Percentiles rank a stretch among this genome's conserved stretches.
Conservation (phyloP, 2,888 invertebrate genomes). For the Leptinotarsa juncta region DNA sequence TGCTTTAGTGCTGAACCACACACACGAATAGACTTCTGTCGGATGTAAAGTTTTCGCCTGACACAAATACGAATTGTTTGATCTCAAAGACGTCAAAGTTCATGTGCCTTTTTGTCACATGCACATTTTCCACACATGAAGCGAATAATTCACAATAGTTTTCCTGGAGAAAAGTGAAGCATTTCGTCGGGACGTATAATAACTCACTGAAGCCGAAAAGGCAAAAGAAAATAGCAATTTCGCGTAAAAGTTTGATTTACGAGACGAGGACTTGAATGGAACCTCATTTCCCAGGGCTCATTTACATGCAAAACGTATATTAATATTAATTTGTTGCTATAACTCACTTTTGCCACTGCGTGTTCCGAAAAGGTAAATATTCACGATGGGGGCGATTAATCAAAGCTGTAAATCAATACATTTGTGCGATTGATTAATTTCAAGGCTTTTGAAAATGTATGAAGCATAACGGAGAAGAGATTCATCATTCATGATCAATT, state of each 20-base stretch:
- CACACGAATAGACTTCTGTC: too few relatives aligned
- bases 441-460: neutral
- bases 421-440: neutral
- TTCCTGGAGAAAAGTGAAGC: neutral
- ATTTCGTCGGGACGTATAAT: neutral
- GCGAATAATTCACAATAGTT: neutral
- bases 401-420: neutral
- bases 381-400: neutral
- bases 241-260: constrained; percentile 17
- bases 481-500: neutral
- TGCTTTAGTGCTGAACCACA: too few relatives aligned
- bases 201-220: constrained; percentile 1
- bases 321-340: constrained; percentile 20
- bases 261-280: constrained; percentile 3
- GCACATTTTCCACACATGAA: neutral
- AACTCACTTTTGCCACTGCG: constrained; percentile 21
- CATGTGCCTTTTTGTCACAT: neutral
- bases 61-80: neutral
- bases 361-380: constrained; percentile 15
- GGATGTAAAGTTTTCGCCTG: too few relatives aligned
- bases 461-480: neutral
- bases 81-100: neutral
- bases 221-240: neutral
- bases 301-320: constrained; percentile 24
- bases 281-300: constrained; percentile 19